A percentile compares a stretch with the other conserved stretches of the same genome.
Conservation (phyloP, 2,113 vertebrate species). For the Saguinus midas region DNA sequence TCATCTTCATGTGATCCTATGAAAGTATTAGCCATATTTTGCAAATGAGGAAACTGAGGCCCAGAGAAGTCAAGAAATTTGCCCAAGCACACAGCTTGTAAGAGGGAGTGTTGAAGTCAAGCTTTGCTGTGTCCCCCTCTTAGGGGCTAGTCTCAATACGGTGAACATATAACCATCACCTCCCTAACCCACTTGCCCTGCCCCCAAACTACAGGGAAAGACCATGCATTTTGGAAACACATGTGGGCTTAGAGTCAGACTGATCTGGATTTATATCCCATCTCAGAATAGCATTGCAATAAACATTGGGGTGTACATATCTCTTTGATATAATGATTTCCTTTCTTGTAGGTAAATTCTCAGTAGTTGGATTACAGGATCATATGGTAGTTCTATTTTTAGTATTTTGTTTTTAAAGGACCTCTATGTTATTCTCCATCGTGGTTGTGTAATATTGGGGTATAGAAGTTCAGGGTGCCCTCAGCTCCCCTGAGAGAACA, state of each 20-base stretch:
- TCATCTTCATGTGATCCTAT: neutral
- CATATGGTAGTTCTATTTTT: no score
- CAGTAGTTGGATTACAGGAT: no score
- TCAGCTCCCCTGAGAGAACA: no score
- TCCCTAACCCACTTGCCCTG: accelerated
- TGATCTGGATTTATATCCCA: neutral
- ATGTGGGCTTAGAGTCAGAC: neutral
- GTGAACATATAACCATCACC: neutral
- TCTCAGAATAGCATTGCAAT: neutral
- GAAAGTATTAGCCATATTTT: neutral
- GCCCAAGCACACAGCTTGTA: neutral
- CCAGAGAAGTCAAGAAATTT: neutral
- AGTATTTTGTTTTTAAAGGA: no score
- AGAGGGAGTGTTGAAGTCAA: neutral
- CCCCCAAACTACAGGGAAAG: neutral
- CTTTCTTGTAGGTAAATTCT: no score
- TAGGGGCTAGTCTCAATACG: neutral
- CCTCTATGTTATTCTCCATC: no score
- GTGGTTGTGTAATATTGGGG: no score
- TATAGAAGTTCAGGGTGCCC: no score
- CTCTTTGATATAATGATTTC: no score
- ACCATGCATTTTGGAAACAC: neutral
- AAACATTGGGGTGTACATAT: no score
- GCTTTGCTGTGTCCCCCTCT: neutral
- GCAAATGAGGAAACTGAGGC: neutral